phyloP scores from a whole-genome alignment of 2,888 invertebrate genomes.

The Pseudococcus viburni region DNA sequence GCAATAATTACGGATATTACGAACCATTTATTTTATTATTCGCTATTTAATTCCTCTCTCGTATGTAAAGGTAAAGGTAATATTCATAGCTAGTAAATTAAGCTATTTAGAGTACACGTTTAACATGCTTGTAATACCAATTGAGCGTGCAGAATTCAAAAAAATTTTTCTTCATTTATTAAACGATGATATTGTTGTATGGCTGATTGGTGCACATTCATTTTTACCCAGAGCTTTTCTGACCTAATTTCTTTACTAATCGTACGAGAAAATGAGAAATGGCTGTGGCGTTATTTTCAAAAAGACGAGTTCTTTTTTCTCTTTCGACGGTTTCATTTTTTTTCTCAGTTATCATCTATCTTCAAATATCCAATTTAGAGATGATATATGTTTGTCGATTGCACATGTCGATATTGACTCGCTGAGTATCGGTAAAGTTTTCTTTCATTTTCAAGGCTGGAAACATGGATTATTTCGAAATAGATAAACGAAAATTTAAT shows the following conservation, averaged over 20 bases:
- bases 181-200: background rate
- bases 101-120: constrained; percentile 5
- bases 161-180: background rate
- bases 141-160: constrained; percentile 1
- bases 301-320: background rate
- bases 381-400: background rate
- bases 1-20: constrained; percentile 14
- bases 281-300: background rate
- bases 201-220: background rate
- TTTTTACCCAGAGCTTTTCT: background rate
- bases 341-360: background rate
- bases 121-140: background rate
- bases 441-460: no score
- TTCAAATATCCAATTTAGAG: background rate
- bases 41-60: background rate
- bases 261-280: background rate
- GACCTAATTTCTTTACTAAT: background rate
- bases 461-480: no score
- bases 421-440: no score
- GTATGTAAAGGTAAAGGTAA: background rate
- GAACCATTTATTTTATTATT: background rate
- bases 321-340: background rate
- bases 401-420: no score
- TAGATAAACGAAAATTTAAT: no score
- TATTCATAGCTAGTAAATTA: constrained; percentile 14